Evolutionary conservation across 2,113 vertebrate species (phyloP), one percentile per base, ranked within the genome.

Genomic region (Saimiri boliviensis): DNA sequence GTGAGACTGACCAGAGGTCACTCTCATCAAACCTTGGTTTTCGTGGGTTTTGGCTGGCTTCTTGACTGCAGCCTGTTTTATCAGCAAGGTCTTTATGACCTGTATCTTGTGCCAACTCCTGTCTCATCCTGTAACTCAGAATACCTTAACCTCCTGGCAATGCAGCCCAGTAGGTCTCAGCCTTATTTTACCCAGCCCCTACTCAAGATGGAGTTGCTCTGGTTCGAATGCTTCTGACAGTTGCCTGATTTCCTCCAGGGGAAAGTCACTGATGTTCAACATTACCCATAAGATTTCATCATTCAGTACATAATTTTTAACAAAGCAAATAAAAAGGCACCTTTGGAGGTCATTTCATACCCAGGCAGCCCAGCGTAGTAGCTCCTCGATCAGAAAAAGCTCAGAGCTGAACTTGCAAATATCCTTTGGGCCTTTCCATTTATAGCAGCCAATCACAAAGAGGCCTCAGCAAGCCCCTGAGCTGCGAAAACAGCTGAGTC

Each of bases 291-390:
- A 70, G 45, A 85, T 20, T 32, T 45, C 52, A 93, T 88, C 23
- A 91, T 73, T 58, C 74, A n/a, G 14, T 27, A 30, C 4, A 8
- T 56, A 32, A 37, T 49, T 92, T 68, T 89, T 74, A 90, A 63
- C 35, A 90, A 82, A 89, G 52, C 81, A 93, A 85, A 56, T 82
- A 25, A 97, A 94, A 87, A 27, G 37, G 70, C 73, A 93, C 3
- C 23, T 91, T 11, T 32, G 21, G 12, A 74, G 3, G 13, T 42
- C 37, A 32, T 49, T 27, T 47, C n/a, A n/a, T 56, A 30, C 5
- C 52, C 32, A 35, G 1, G 3, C 5, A 47, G 30, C 32, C 21
- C 66, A 70, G 56, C 56, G 86, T 47, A 77, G 45, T 17, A 37
- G 11, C 14, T 87, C 21, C 37, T 20, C 12, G 13, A 74, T 86